These are phyloP conservation scores for Phengaris arion DNA, from an alignment of 2,888 invertebrate species.

Conservation along the genomic window DNA sequence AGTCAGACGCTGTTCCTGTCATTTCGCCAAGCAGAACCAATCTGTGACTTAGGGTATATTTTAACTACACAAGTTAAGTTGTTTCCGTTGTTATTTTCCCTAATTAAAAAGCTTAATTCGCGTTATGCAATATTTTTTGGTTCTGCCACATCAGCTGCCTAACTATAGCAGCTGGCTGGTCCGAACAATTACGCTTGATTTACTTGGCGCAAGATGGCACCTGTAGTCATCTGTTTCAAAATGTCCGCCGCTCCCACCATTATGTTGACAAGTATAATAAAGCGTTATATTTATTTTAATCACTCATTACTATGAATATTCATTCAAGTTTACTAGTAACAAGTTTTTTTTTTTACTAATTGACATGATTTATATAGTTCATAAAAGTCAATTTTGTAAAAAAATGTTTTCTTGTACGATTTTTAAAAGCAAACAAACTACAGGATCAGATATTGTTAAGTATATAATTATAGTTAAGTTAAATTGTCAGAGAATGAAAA, in stretches of 20 bases:
- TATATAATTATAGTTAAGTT: too few species aligned
- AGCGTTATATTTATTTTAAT: slow-evolving; percentile 22
- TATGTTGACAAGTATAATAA: slow-evolving; percentile 12
- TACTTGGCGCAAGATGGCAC: slow-evolving; percentile 9
- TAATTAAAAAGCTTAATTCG: slow-evolving; percentile 3
- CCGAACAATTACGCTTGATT: slow-evolving; percentile 4
- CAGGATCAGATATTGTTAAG: too few species aligned
- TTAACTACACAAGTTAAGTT: too few species aligned
- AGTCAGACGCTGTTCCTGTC: too few species aligned
- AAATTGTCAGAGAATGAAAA: too few species aligned
- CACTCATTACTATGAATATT: slow-evolving; percentile 8
- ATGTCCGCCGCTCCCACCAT: slow-evolving; percentile 6
- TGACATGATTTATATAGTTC: slow-evolving; percentile 3
- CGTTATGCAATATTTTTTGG: not conserved
- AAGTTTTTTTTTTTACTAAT: not conserved
- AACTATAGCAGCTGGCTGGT: not conserved
- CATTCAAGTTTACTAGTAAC: not conserved
- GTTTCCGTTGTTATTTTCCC: not conserved
- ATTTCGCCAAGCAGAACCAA: too few species aligned
- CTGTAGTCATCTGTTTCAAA: not conserved
- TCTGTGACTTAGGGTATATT: too few species aligned
- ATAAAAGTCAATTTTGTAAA: not conserved
- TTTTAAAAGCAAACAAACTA: not conserved
- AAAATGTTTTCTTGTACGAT: not conserved
- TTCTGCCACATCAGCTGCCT: not conserved